A percentile compares a stretch with the other conserved stretches of the same genome.
These are phyloP conservation scores for Callospermophilus lateralis DNA, from an alignment of 2,113 vertebrate species.

Conservation along the genomic window DNA sequence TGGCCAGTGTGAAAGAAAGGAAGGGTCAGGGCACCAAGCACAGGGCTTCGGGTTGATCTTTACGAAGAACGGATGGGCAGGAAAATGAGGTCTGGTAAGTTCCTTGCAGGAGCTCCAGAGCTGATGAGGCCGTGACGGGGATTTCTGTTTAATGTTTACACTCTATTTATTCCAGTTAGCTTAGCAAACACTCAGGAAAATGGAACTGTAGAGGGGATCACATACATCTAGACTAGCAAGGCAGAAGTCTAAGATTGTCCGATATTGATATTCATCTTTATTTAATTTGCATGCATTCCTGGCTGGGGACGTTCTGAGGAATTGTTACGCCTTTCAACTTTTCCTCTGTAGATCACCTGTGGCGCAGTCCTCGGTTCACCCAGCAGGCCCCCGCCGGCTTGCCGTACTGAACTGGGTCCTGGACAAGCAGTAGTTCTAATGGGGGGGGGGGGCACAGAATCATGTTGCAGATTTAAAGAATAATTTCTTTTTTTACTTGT, in stretches of 20 bases:
- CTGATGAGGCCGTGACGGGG: background rate
- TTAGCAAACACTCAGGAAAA: background rate
- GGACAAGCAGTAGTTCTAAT: background rate
- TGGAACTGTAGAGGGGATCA: background rate
- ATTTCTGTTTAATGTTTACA: conserved; percentile 19
- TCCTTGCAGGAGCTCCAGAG: background rate
- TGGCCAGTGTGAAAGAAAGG: background rate
- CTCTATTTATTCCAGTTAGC: conserved; percentile 21
- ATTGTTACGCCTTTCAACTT: conserved; percentile 10
- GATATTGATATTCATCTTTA: background rate
- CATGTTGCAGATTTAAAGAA: background rate
- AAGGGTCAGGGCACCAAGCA: background rate
- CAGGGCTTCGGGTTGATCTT: background rate
- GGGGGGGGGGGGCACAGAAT: background rate
- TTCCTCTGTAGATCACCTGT: background rate
- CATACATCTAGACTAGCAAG: background rate
- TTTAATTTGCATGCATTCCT: background rate
- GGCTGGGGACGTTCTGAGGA: background rate
- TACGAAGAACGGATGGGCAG: background rate
- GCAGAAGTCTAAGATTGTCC: background rate
- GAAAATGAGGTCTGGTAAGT: background rate
- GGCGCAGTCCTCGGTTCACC: background rate
- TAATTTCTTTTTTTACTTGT: background rate
- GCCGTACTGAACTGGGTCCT: background rate
- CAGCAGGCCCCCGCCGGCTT: background rate